These are phyloP conservation scores for Astreopora myriophthalma DNA, from an alignment of 64 coral and sea anemone species.

Conservation along the genomic window DNA sequence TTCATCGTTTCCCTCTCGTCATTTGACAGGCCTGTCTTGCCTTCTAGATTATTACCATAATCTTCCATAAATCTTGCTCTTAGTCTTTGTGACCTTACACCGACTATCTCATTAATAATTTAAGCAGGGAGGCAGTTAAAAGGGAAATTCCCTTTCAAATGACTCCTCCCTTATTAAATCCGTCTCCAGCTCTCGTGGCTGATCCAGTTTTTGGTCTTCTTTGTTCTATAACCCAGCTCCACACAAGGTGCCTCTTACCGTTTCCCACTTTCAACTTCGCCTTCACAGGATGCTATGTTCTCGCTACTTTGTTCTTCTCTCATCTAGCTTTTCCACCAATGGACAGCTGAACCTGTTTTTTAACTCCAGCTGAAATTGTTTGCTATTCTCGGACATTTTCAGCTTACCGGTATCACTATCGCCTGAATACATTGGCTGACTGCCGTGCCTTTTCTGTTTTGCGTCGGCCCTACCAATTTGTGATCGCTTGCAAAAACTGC, in stretches of 20 bases:
- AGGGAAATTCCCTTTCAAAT: too few species aligned
- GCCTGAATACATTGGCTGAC: background rate
- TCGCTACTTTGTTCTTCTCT: background rate
- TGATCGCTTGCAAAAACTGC: background rate
- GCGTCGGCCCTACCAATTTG: background rate
- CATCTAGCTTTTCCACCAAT: background rate
- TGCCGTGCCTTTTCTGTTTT: background rate
- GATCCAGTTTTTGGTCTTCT: background rate
- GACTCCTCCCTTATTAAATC: background rate
- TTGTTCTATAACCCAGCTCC: background rate
- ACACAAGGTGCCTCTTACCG: background rate
- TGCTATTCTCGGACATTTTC: background rate
- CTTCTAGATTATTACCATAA: background rate
- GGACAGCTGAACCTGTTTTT: slow-evolving; percentile 31
- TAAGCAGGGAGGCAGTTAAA: too few species aligned
- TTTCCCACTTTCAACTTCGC: background rate
- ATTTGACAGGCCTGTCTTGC: background rate
- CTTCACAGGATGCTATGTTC: background rate
- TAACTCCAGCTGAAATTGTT: slow-evolving; percentile 12
- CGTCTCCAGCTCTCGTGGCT: background rate
- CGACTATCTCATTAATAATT: too few species aligned
- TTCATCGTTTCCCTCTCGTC: background rate
- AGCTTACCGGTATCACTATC: slow-evolving; percentile 10
- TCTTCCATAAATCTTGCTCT: background rate
- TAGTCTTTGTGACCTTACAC: background rate